Evolutionary conservation across 2,888 invertebrate genomes (phyloP).

Genomic region (Teinopalpus imperialis): DNA sequence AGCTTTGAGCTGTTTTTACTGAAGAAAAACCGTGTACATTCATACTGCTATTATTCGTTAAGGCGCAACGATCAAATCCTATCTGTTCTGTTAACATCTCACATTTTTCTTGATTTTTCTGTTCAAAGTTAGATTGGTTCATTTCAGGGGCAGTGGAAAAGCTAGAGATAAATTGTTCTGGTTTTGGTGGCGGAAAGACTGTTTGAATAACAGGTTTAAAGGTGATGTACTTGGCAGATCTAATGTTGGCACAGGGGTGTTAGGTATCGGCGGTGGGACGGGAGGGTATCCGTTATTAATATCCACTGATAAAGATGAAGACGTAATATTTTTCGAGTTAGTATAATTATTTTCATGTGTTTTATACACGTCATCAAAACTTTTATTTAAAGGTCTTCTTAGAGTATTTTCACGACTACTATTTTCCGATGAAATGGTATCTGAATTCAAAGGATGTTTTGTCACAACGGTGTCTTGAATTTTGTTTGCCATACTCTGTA

Average conservation of each 20-base stretch:
- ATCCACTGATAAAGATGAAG: constrained; percentile 28
- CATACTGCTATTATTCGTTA: constrained; percentile 41
- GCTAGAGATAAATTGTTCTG: constrained; percentile 57
- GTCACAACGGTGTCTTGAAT: constrained; percentile 79
- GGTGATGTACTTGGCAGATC: constrained; percentile 54
- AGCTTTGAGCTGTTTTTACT: constrained; percentile 64
- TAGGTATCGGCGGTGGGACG: constrained; percentile 67
- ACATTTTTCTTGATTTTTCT: constrained; percentile 49
- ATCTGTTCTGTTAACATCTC: constrained; percentile 46
- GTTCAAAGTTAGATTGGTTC: constrained; percentile 57
- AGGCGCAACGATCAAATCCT: constrained; percentile 48
- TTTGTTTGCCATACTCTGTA: constrained; percentile 77
- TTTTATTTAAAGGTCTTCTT: constrained; percentile 50
- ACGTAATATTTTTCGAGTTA: constrained; percentile 25
- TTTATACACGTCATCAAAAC: constrained; percentile 55
- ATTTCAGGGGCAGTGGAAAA: constrained; percentile 56
- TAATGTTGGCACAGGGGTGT: constrained; percentile 62
- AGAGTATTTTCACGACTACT: constrained; percentile 57
- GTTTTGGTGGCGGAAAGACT: constrained; percentile 53
- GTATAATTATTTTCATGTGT: constrained; percentile 48
- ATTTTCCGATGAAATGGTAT: constrained; percentile 55
- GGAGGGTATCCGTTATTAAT: constrained; percentile 46
- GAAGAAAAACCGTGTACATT: constrained; percentile 57
- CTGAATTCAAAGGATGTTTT: constrained; percentile 73
- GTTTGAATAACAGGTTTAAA: constrained; percentile 32